These are phyloP conservation scores for Charaxes varanes DNA, from an alignment of 1,140 invertebrate species.

Conservation along the genomic window DNA sequence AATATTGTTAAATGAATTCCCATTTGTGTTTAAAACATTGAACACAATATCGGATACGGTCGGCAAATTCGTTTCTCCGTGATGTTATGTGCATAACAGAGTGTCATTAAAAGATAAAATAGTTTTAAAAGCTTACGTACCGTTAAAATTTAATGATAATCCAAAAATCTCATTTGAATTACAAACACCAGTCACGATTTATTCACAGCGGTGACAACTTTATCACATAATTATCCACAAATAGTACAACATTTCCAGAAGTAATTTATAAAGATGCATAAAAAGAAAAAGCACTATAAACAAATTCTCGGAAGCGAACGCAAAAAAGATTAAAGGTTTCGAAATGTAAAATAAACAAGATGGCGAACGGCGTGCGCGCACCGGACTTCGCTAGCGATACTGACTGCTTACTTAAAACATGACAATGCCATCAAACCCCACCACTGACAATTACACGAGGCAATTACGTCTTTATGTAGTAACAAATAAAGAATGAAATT, in stretches of 20 bases:
- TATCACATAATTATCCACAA: too few relatives aligned
- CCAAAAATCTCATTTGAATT: conserved; percentile 4
- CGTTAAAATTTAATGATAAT: conserved; percentile 4
- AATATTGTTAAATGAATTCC: too few relatives aligned
- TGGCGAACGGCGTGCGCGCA: conserved; percentile 32
- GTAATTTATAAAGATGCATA: too few relatives aligned
- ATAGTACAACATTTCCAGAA: too few relatives aligned
- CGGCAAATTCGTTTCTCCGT: too few relatives aligned
- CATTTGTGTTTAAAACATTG: too few relatives aligned
- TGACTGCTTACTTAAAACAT: conserved; percentile 41
- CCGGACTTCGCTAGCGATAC: conserved; percentile 39
- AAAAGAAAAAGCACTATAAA: conserved; percentile 1
- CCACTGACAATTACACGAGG: conserved; percentile 19
- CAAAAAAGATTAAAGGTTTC: conserved; percentile 6
- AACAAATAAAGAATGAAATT: conserved; percentile 21
- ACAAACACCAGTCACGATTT: conserved; percentile 1
- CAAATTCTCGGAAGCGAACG: background rate
- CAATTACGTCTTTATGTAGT: conserved; percentile 22
- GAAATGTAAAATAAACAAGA: conserved; percentile 19
- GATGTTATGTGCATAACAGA: too few relatives aligned
- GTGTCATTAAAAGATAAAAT: too few relatives aligned
- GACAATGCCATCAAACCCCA: conserved; percentile 41
- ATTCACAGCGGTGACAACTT: too few relatives aligned
- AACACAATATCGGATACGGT: too few relatives aligned
- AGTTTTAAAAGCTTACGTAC: conserved; percentile 2